Evolutionary conservation across 1,140 invertebrate genomes (phyloP).

Genomic region (Drosophila fuyamai): DNA sequence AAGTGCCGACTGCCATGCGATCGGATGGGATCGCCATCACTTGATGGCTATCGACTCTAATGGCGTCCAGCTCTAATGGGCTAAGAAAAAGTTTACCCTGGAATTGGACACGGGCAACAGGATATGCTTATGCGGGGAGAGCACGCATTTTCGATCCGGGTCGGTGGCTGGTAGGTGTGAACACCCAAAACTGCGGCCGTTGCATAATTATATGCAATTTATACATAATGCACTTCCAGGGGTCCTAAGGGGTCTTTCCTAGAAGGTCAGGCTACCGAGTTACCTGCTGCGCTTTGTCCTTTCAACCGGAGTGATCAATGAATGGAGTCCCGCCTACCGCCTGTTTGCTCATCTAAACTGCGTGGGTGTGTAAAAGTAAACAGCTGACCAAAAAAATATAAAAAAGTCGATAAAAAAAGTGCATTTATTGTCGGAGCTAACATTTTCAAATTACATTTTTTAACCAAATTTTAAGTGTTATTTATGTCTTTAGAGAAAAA

Average conservation of each 20-base stretch:
- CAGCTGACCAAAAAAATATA: conserved; percentile 27
- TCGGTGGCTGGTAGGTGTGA: conserved; percentile 62
- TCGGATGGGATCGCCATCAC: conserved; percentile 51
- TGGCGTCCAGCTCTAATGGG: conserved; percentile 65
- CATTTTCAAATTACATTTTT: background rate
- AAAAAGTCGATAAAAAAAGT: background rate
- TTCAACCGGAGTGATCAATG: conserved; percentile 34
- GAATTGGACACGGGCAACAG: conserved; percentile 58
- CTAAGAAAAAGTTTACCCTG: conserved; percentile 28
- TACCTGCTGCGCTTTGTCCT: conserved; percentile 37
- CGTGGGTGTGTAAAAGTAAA: conserved; percentile 18
- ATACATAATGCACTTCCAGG: conserved; percentile 20
- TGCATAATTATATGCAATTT: conserved; percentile 83
- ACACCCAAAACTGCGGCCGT: conserved; percentile 55
- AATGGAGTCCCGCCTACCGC: conserved; percentile 44
- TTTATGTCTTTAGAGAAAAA: no score
- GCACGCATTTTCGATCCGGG: conserved; percentile 26
- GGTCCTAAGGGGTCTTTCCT: conserved; percentile 40
- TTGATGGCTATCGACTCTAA: conserved; percentile 67
- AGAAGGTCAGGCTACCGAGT: conserved; percentile 55
- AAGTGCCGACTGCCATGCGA: conserved; percentile 64
- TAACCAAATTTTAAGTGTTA: background rate
- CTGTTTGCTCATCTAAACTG: conserved; percentile 41
- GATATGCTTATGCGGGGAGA: conserved; percentile 26
- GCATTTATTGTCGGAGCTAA: background rate